phyloP scores from a whole-genome alignment of 2,888 invertebrate genomes.

The Prosapia bicincta region DNA sequence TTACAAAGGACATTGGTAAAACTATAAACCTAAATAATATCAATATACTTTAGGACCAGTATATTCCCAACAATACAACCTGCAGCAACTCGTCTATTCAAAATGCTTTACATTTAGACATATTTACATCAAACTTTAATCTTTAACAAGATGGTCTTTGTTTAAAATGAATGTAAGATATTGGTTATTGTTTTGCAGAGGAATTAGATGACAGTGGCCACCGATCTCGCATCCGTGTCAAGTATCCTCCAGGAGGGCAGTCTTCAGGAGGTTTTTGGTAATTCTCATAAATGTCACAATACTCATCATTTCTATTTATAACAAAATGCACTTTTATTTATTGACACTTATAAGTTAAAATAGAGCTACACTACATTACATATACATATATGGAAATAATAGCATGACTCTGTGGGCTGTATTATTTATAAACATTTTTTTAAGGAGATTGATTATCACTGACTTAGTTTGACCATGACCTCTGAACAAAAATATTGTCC shows the following conservation, averaged over 20 bases:
- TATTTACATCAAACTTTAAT: no score
- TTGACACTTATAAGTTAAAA: no score
- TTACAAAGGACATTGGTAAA: no score
- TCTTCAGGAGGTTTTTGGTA: conserved; percentile 84
- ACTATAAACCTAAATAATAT: no score
- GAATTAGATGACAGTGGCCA: conserved; percentile 69
- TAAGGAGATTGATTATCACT: background rate
- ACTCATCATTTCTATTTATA: background rate
- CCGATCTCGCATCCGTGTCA: conserved; percentile 78
- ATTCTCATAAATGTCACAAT: conserved; percentile 38
- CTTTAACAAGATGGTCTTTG: background rate
- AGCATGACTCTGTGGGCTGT: background rate
- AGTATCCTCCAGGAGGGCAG: conserved; percentile 87
- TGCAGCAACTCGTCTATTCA: no score
- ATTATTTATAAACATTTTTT: background rate
- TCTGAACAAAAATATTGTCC: background rate
- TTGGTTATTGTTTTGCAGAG: conserved; percentile 55
- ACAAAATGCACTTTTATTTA: background rate
- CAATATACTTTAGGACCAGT: no score
- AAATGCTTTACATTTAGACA: no score
- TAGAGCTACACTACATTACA: background rate
- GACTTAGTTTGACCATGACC: background rate
- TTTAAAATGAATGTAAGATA: background rate
- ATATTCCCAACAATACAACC: no score
- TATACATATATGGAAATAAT: background rate